Percentiles rank a stretch among this genome's conserved stretches.
phyloP scores from a whole-genome alignment of 2,888 invertebrate species.

The Lagria hirta region DNA sequence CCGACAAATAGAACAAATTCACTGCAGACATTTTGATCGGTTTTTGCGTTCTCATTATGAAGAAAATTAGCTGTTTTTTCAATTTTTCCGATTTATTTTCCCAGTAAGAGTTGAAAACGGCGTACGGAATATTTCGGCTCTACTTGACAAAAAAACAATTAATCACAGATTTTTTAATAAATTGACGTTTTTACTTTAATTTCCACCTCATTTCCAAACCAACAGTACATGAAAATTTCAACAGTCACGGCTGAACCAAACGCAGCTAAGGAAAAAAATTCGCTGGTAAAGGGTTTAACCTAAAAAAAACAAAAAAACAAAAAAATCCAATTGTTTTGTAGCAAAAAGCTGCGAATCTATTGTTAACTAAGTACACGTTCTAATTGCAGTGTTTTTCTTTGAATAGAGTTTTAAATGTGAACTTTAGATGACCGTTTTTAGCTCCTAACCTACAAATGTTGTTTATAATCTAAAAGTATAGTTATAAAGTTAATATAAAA shows the following conservation, averaged over 20 bases:
- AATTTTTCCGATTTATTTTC: background rate
- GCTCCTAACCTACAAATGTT: too few relatives aligned
- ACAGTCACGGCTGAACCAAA: conserved; percentile 4
- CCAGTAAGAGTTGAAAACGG: conserved; percentile 3
- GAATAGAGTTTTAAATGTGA: too few relatives aligned
- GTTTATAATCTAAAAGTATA: too few relatives aligned
- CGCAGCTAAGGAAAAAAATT: conserved; percentile 1
- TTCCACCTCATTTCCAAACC: conserved; percentile 14
- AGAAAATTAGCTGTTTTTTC: conserved; percentile 1
- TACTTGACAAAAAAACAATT: background rate
- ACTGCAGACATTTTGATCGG: background rate
- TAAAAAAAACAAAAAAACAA: too few relatives aligned
- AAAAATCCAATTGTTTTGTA: too few relatives aligned
- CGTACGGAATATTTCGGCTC: conserved; percentile 5
- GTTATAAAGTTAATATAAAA: too few relatives aligned
- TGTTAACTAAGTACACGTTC: too few relatives aligned
- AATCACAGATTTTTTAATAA: background rate
- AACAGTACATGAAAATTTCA: conserved; percentile 14
- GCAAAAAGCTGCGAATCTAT: too few relatives aligned
- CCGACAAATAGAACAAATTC: background rate
- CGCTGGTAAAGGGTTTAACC: conserved; percentile 4
- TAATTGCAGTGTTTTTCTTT: too few relatives aligned
- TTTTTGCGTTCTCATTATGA: background rate
- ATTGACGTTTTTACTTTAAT: conserved; percentile 10
- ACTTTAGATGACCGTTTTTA: too few relatives aligned